Evolutionary conservation across 2,888 invertebrate genomes (phyloP).

Genomic region (Tinea trinotella): DNA sequence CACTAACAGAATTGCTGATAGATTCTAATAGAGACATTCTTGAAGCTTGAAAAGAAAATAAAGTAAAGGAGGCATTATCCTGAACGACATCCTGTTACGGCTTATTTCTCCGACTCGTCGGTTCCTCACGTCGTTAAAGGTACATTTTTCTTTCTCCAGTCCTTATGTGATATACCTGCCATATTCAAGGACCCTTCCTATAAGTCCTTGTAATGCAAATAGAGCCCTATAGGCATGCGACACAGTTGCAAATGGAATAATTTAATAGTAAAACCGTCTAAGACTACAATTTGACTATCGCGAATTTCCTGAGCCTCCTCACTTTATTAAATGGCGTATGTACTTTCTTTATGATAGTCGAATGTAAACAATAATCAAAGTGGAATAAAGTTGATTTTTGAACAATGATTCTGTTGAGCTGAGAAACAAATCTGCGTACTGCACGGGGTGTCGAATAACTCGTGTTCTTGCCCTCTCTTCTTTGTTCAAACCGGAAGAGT

Average conservation of each 20-base stretch:
- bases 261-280: conserved; percentile 62
- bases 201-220: conserved; percentile 46
- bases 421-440: conserved; percentile 72
- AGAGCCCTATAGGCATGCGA: conserved; percentile 55
- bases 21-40: conserved; percentile 19
- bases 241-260: conserved; percentile 67
- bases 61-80: conserved; percentile 62
- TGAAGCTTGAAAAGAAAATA: conserved; percentile 43
- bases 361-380: background rate
- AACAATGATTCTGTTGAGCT: conserved; percentile 37
- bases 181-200: conserved; percentile 55
- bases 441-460: conserved; percentile 71
- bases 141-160: conserved; percentile 70
- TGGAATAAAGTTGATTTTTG: conserved; percentile 44
- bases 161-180: conserved; percentile 61
- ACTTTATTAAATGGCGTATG: conserved; percentile 1
- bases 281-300: conserved; percentile 73
- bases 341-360: background rate
- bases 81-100: conserved; percentile 69
- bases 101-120: conserved; percentile 65
- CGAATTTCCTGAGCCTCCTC: conserved; percentile 59
- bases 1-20: background rate
- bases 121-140: conserved; percentile 67
- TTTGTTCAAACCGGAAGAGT: conserved; percentile 72
- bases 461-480: conserved; percentile 72